Conservation (phyloP, 2,888 invertebrate species). For the Dasysyrphus tricinctus region DNA sequence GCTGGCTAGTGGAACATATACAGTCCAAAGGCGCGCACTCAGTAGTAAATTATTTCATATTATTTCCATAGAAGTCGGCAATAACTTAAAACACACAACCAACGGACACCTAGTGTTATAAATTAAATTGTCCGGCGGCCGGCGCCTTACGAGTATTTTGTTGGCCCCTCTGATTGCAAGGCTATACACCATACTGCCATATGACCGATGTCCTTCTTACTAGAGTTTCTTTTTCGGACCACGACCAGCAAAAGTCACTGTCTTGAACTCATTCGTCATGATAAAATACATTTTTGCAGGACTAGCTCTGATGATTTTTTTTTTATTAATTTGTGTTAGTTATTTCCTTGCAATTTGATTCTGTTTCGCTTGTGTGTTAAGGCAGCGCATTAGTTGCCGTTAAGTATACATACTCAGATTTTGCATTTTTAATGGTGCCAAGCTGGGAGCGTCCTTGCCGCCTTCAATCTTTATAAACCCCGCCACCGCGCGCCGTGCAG, state of each 20-base stretch:
- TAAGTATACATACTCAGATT: slow-evolving; percentile 42
- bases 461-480: slow-evolving; percentile 40
- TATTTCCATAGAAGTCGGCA: slow-evolving; percentile 63
- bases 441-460: slow-evolving; percentile 25
- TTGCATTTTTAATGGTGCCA: slow-evolving; percentile 67
- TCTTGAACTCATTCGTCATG: slow-evolving; percentile 65
- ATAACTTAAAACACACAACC: slow-evolving; percentile 60
- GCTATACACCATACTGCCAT: no score
- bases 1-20: neutral
- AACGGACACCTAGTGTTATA: slow-evolving; percentile 65
- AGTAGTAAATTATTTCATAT: slow-evolving; percentile 68
- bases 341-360: slow-evolving; percentile 33
- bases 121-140: slow-evolving; percentile 47
- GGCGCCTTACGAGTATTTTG: slow-evolving; percentile 38
- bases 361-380: slow-evolving; percentile 23
- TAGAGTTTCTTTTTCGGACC: neutral
- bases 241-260: slow-evolving; percentile 20
- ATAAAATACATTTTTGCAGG: slow-evolving; percentile 10
- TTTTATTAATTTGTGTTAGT: slow-evolving; percentile 47
- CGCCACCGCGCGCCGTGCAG: no score
- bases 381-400: slow-evolving; percentile 33
- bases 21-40: neutral
- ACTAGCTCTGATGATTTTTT: neutral
- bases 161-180: slow-evolving; percentile 40
- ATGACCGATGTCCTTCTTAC: slow-evolving; percentile 19